These are phyloP conservation scores for Ormyrus nitidulus DNA, from an alignment of 2,888 invertebrate species.

Conservation along the genomic window DNA sequence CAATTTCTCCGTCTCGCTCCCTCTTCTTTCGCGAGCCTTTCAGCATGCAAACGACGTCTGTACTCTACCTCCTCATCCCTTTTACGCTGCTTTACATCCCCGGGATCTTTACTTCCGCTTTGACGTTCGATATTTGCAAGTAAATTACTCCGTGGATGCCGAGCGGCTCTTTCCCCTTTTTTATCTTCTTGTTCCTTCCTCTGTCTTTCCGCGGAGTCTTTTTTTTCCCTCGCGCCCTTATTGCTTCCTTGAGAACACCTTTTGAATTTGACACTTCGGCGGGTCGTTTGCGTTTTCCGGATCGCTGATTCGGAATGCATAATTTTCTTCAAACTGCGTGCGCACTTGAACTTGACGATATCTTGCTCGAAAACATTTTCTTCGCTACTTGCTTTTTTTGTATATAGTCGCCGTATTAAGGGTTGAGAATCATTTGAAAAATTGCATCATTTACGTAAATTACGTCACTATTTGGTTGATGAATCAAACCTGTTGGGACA, in stretches of 20 bases:
- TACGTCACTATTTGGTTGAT: too few species aligned
- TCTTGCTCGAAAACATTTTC: too few species aligned
- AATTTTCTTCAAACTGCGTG: slow-evolving; percentile 25
- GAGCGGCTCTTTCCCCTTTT: background rate
- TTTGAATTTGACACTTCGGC: slow-evolving; percentile 50
- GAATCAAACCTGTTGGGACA: too few species aligned
- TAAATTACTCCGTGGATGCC: slow-evolving; percentile 51
- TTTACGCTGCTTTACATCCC: slow-evolving; percentile 45
- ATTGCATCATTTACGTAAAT: too few species aligned
- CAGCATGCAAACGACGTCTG: slow-evolving; percentile 35
- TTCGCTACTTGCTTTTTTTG: too few species aligned
- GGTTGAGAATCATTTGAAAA: too few species aligned
- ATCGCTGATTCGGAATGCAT: slow-evolving; percentile 23
- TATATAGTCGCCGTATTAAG: too few species aligned
- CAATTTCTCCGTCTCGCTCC: slow-evolving; percentile 39
- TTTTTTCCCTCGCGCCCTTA: slow-evolving; percentile 3
- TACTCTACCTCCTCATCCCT: slow-evolving; percentile 20
- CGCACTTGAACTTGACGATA: background rate
- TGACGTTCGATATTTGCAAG: slow-evolving; percentile 56
- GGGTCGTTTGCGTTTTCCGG: slow-evolving; percentile 28
- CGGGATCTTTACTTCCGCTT: slow-evolving; percentile 47
- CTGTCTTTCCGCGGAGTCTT: background rate
- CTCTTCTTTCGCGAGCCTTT: background rate
- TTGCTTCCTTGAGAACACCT: slow-evolving; percentile 31
- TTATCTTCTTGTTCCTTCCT: background rate